phyloP scores from a whole-genome alignment of 2,113 vertebrate genomes.

The Trochalopteron elliotii region DNA sequence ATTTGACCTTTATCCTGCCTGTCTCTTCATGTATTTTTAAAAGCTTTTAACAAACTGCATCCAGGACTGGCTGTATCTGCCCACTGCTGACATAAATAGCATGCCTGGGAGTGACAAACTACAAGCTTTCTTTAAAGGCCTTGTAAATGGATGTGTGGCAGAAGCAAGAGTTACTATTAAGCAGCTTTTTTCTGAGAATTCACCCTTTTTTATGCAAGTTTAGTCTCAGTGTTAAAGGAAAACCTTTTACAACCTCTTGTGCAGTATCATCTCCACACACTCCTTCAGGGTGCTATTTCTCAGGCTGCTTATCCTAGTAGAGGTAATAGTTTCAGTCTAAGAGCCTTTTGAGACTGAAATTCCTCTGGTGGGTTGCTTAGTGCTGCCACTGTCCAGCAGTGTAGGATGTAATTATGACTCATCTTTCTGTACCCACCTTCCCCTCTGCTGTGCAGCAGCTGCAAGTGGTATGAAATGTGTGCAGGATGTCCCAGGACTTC shows the following conservation, averaged over 20 bases:
- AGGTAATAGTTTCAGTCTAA: neutral
- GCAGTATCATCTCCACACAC: neutral
- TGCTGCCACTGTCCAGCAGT: neutral
- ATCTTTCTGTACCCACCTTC: neutral
- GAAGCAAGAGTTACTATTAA: neutral
- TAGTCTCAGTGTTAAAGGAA: neutral
- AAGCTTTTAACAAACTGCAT: slow-evolving; percentile 20
- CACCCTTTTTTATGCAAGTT: neutral
- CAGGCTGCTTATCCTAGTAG: neutral
- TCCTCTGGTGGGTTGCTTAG: neutral
- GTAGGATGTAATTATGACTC: neutral
- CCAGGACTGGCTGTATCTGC: neutral
- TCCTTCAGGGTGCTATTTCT: neutral
- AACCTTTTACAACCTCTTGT: neutral
- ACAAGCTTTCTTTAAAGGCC: neutral
- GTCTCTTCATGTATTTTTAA: slow-evolving; percentile 51
- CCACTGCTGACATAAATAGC: slow-evolving; percentile 19
- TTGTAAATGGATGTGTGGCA: neutral
- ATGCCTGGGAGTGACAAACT: slow-evolving; percentile 1
- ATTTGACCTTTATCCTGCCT: slow-evolving; percentile 21
- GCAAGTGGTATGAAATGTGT: fast-evolving
- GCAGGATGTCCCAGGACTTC: neutral
- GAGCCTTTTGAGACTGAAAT: neutral
- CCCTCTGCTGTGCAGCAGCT: neutral
- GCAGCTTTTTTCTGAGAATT: neutral